Percentiles rank a stretch among this genome's conserved stretches.
Evolutionary conservation across 2,113 vertebrate species (phyloP).

Genomic region (Phaethon lepturus): DNA sequence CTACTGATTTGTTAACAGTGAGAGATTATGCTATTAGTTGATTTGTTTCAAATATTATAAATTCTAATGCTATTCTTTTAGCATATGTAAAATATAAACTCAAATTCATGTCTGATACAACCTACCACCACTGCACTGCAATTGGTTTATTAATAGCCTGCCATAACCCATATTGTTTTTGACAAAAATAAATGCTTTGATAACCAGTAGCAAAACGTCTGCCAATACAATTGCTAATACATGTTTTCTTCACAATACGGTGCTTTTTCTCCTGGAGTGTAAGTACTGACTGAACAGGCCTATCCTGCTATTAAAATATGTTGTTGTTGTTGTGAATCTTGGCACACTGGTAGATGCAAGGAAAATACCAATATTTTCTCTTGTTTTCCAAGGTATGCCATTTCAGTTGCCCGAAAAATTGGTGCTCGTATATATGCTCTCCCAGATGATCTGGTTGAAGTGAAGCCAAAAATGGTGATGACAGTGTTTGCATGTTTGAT

Average conservation of each 20-base stretch:
- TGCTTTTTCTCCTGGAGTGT: rapidly evolving
- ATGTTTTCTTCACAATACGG: neutral
- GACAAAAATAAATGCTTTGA: neutral
- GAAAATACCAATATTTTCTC: neutral
- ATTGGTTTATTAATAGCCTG: neutral
- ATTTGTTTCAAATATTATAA: neutral
- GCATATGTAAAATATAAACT: neutral
- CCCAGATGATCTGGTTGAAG: constrained; percentile 91
- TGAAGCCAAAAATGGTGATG: constrained; percentile 99
- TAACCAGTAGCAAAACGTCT: neutral
- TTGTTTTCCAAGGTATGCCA: constrained; percentile 86
- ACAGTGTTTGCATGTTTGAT: constrained; percentile 96
- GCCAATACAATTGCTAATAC: neutral
- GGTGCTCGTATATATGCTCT: constrained; percentile 94
- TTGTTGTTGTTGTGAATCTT: neutral
- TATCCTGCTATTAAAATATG: neutral
- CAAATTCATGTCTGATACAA: neutral
- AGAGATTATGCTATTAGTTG: neutral
- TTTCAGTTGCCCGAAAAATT: constrained; percentile 95
- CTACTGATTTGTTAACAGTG: neutral
- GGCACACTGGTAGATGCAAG: neutral
- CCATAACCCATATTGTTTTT: neutral
- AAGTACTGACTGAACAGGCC: neutral
- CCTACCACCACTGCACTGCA: neutral
- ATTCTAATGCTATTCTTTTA: neutral